Conservation (phyloP, 2,113 vertebrate genomes). For the Jaculus jaculus region DNA sequence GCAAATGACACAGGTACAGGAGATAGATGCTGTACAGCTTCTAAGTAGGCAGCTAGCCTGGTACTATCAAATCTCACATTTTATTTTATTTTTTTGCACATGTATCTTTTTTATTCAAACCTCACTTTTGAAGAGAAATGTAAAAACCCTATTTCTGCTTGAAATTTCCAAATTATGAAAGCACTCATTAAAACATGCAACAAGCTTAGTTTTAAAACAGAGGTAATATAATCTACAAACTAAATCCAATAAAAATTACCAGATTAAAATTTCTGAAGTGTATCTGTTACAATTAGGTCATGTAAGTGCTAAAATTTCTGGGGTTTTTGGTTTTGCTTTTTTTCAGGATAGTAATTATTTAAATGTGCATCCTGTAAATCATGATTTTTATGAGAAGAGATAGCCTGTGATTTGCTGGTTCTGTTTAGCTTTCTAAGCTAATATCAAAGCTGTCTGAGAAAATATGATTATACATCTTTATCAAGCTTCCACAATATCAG, state of each 20-base stretch:
- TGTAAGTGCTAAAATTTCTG: background rate
- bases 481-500: background rate
- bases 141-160: background rate
- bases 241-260: background rate
- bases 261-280: background rate
- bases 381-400: constrained; percentile 7
- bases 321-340: background rate
- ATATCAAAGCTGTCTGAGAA: background rate
- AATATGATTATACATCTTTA: background rate
- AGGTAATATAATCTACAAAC: background rate
- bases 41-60: background rate
- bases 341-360: background rate
- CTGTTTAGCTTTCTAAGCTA: background rate
- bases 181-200: background rate
- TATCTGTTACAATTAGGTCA: background rate
- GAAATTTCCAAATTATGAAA: constrained; percentile 16
- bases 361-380: background rate
- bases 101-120: no score
- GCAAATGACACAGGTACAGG: background rate
- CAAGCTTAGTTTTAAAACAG: constrained; percentile 15
- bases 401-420: background rate
- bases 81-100: no score
- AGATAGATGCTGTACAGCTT: background rate
- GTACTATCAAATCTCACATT: background rate
- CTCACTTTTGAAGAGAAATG: constrained; percentile 13